Evolutionary conservation across 2,888 invertebrate species (phyloP), one percentile per base, ranked within the genome.

Genomic region (Pheosia tremula): DNA sequence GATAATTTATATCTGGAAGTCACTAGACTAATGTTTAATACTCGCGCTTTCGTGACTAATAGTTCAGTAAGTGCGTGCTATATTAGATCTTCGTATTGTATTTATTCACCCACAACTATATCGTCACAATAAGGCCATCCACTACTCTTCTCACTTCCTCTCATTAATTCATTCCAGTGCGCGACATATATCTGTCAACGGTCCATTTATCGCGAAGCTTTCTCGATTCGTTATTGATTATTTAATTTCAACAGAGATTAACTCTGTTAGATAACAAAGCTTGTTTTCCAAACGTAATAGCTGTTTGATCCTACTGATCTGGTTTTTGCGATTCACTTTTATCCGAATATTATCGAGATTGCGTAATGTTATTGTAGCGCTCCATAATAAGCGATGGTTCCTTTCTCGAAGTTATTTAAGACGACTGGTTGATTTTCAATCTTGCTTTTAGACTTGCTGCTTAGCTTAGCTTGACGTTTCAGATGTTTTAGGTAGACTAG

Each of bases 61-160:
- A 58, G 66, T 66, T 70, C 10, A 50, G 37, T 55, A 7, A 39
- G 11, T n/a, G 13, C 13, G 13, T 13, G 55, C 55, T 55, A 9
- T 11, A 39, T 11, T 55, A 39, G 39, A 55, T 5, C 38, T 50
- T 6, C 49, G 4, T 56, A 56, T 58, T 50, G 71, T 77, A 70
- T 68, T 71, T 72, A 57, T 58, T 66, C 43, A 45, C 62, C 56
- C 60, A 62, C 60, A 64, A 78, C 67, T 79, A 75, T 78, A 81
- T 84, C 68, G 82, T 85, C 75, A 69, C 80, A 90, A 85, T 74
- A 84, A 78, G 90, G 85, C 74, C 89, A 82, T 76, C 86, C 87
- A 84, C 86, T 82, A 74, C 83, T 79, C 70, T 79, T 78, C 77
- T 75, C 76, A 75, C 85, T 87, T 85, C 84, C 86, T 80, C 75